phyloP scores from a whole-genome alignment of 2,797 vertebrate species.

The Rhinogobio ventralis region DNA sequence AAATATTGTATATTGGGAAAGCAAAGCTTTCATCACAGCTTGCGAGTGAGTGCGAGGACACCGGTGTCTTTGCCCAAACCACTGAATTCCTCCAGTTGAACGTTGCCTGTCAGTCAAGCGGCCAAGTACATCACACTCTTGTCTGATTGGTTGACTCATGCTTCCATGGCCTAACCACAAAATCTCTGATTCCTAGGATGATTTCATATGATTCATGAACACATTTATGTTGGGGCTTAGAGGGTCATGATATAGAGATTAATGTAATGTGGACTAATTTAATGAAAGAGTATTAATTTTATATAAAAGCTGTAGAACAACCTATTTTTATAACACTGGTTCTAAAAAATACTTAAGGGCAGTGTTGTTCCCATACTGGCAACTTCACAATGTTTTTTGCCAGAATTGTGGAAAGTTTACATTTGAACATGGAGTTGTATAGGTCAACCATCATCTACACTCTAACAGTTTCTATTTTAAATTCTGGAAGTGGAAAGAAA shows the following conservation, averaged over 20 bases:
- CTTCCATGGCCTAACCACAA: constrained; percentile 37
- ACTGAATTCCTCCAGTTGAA: constrained; percentile 55
- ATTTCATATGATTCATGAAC: constrained; percentile 40
- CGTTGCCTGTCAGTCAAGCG: constrained; percentile 47
- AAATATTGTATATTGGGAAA: constrained; percentile 41
- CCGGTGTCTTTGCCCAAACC: constrained; percentile 51
- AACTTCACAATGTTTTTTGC: constrained; percentile 52
- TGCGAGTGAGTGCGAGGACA: constrained; percentile 36
- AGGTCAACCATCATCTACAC: constrained; percentile 33
- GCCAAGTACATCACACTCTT: constrained; percentile 43
- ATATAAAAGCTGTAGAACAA: not conserved
- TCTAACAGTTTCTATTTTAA: constrained; percentile 34
- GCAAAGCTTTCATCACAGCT: constrained; percentile 49
- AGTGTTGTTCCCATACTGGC: not conserved
- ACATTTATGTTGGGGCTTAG: constrained; percentile 31
- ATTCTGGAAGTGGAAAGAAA: constrained; percentile 61
- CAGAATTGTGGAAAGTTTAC: constrained; percentile 15
- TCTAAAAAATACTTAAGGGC: not conserved
- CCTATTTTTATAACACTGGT: not conserved
- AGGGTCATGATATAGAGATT: constrained; percentile 19
- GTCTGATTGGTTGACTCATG: constrained; percentile 45
- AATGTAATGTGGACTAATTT: constrained; percentile 9
- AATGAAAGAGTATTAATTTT: not conserved
- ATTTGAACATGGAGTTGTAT: constrained; percentile 7
- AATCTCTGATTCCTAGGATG: constrained; percentile 32